These are phyloP conservation scores for Scleropages formosus DNA, from an alignment of 2,797 vertebrate genomes.

Conservation along the genomic window DNA sequence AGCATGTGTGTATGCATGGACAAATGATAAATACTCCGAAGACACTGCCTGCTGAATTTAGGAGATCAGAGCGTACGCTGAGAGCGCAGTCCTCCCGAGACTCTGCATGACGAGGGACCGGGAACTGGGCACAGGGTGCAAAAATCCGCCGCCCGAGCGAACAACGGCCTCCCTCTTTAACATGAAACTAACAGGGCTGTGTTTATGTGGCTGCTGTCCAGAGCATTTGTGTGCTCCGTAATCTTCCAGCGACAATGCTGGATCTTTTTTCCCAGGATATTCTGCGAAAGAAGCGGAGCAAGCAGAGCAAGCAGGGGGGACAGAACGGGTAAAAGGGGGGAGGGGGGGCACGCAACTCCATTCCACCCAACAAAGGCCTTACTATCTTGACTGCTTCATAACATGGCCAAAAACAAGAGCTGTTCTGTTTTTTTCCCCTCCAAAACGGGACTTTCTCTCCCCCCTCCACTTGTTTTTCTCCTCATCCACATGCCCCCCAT, in stretches of 20 bases:
- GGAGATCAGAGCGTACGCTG: too few relatives aligned
- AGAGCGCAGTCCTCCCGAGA: too few relatives aligned
- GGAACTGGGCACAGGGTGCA: not conserved
- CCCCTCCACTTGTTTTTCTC: slow-evolving; percentile 18
- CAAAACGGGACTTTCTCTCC: slow-evolving; percentile 3
- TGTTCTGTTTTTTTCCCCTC: slow-evolving; percentile 33
- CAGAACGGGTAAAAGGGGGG: not conserved
- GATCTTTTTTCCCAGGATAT: slow-evolving; percentile 17
- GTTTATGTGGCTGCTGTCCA: not conserved
- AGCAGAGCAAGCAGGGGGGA: slow-evolving; percentile 35
- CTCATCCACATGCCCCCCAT: not conserved
- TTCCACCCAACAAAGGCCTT: slow-evolving; percentile 42
- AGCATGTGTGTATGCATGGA: too few relatives aligned
- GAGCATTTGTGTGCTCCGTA: slow-evolving; percentile 12
- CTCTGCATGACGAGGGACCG: not conserved
- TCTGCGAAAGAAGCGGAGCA: slow-evolving; percentile 32
- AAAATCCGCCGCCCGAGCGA: not conserved
- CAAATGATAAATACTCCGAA: too few relatives aligned
- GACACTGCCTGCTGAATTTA: too few relatives aligned
- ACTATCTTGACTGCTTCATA: slow-evolving; percentile 48
- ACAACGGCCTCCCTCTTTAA: slow-evolving; percentile 16
- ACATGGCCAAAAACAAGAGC: slow-evolving; percentile 46
- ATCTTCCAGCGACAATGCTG: slow-evolving; percentile 24
- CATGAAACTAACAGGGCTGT: not conserved
- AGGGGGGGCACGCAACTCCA: slow-evolving; percentile 10